These are phyloP conservation scores for Drosophila pseudoananassae DNA, from an alignment of 1,140 invertebrate species.

Conservation along the genomic window DNA sequence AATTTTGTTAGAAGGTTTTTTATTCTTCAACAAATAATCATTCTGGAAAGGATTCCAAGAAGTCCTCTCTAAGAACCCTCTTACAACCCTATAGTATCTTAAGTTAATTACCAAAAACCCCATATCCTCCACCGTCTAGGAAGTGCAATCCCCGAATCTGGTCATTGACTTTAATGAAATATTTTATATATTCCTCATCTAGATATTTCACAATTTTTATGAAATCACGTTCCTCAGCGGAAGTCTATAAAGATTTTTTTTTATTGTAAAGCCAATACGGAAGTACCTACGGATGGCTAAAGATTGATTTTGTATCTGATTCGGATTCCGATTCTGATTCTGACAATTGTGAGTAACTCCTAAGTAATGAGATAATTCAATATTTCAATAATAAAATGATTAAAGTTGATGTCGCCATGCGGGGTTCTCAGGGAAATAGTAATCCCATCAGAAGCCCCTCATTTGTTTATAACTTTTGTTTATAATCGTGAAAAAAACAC, in stretches of 20 bases:
- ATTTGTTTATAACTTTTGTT: too few relatives aligned
- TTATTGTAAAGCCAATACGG: conserved; percentile 1
- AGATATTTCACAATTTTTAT: too few relatives aligned
- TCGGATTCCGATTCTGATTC: not conserved
- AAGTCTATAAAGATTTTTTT: too few relatives aligned
- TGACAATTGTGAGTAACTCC: not conserved
- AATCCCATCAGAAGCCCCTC: not conserved
- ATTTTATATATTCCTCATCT: not conserved
- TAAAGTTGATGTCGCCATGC: not conserved
- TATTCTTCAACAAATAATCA: too few relatives aligned
- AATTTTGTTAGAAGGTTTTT: too few relatives aligned
- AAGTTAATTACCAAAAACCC: too few relatives aligned
- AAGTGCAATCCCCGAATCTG: conserved; percentile 14
- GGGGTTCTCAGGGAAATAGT: not conserved
- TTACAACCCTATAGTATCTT: too few relatives aligned
- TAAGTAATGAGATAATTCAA: not conserved
- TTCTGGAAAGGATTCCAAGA: too few relatives aligned
- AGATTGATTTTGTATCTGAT: conserved; percentile 4
- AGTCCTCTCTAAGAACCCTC: not conserved
- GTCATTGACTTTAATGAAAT: conserved; percentile 28
- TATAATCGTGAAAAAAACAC: too few relatives aligned
- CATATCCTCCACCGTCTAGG: too few relatives aligned
- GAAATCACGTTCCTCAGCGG: too few relatives aligned
- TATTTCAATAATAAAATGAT: not conserved
- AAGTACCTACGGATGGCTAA: not conserved